Conservation (phyloP, 2,113 vertebrate genomes). For the Forbesichthys agassizii region DNA sequence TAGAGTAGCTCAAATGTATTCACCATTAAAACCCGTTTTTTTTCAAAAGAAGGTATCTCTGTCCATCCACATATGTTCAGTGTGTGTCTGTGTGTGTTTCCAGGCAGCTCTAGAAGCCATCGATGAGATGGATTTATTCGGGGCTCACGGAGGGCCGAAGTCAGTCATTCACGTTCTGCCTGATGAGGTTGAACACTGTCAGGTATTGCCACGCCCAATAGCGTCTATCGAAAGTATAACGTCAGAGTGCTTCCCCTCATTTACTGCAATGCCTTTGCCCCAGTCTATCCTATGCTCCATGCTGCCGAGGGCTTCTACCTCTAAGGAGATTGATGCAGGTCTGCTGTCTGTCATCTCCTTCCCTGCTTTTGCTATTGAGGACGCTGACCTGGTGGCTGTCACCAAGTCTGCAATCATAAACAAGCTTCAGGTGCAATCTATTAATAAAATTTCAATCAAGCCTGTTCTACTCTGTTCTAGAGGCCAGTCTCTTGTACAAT, state of each 20-base stretch:
- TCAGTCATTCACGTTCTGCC: constrained; percentile 97
- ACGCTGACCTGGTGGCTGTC: constrained; percentile 87
- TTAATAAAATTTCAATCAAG: neutral
- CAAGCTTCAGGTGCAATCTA: constrained; percentile 86
- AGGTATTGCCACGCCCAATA: constrained; percentile 76
- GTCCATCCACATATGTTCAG: neutral
- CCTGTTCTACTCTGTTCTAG: neutral
- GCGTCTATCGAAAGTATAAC: neutral
- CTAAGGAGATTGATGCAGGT: constrained; percentile 97
- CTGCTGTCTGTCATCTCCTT: constrained; percentile 96
- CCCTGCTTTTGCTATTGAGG: constrained; percentile 97
- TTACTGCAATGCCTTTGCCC: constrained; percentile 2
- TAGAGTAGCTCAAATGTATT: constrained; percentile 44
- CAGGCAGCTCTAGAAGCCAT: constrained; percentile 97
- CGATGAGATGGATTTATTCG: constrained; percentile 97
- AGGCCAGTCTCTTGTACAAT: neutral
- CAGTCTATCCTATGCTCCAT: constrained; percentile 98
- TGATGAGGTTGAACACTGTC: constrained; percentile 96
- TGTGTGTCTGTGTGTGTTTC: constrained; percentile 5
- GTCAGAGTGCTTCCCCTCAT: constrained; percentile 17
- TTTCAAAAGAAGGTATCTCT: neutral
- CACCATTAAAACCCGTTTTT: neutral
- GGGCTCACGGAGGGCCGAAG: constrained; percentile 90
- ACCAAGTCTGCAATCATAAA: constrained; percentile 96
- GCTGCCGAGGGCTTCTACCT: constrained; percentile 95